Evolutionary conservation across 2,797 vertebrate species (phyloP), one percentile per base, ranked within the genome.

Genomic region (Coluber constrictor): DNA sequence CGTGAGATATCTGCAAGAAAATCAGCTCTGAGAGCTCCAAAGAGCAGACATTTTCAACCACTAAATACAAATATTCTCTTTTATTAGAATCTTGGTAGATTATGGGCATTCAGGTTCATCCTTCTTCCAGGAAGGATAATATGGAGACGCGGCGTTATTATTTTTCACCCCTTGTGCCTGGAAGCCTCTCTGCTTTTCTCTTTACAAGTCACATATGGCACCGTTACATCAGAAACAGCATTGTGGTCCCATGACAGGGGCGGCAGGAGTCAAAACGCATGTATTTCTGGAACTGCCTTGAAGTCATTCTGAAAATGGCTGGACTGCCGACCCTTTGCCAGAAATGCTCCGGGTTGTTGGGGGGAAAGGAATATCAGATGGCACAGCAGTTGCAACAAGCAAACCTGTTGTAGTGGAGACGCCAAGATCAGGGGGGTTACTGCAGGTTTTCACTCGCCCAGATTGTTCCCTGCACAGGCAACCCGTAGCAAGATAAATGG

Each of bases 11-110:
- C 8, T 60, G 59, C 23, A 63, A 27, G 37, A 37, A 37, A 37
- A 37, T 37, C 37, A 37, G 37, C 37, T 37, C 37, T 37, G 37
- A 37, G 37, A 37, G 37, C 2, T 37, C 37, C 37, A 37, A 37
- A 27, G 10, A 61, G 60, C 60, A 29, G 8, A 29, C 3, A 63
- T 43, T 63, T 63, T 63, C 27, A 29, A 63, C 61, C 11, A 12
- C 4, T 27, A 29, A 63, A 63, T 63, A 29, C 61, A 63, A 29
- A 63, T 29, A 29, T 29, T 29, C 61, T 63, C 61, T 29, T 63
- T 63, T 63, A 29, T 12, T 29, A 12, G 61, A 95, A 94, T 96
- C 93, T 93, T 59, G 92, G 93, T 96, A 95, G 95, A 94, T 93
- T 94, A 91, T 95, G 57, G 0, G 94, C 95, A 94, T 74, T 91